These are phyloP conservation scores for Xiphophorus hellerii DNA, from an alignment of 2,113 vertebrate genomes.

Conservation along the genomic window DNA sequence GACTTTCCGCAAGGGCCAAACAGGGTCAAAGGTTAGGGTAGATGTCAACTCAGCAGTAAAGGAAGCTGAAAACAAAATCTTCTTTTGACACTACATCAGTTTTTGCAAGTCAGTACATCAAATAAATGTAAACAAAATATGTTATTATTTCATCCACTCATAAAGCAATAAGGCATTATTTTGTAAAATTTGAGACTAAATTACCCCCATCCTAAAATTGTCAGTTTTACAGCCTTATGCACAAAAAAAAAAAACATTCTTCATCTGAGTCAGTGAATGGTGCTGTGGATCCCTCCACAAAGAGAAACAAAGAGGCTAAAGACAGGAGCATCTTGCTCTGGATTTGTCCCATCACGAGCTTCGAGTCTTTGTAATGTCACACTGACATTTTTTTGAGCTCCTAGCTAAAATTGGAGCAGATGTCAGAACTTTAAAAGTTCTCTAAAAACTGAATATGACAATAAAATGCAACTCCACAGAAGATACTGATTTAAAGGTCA, in stretches of 20 bases:
- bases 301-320: too few species aligned
- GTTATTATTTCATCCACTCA: background rate
- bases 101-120: background rate
- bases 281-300: too few species aligned
- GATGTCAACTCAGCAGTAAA: background rate
- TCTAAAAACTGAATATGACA: conserved; percentile 20
- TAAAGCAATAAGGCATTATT: background rate
- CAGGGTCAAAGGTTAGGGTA: background rate
- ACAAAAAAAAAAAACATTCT: background rate
- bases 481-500: conserved; percentile 31
- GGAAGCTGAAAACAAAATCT: background rate
- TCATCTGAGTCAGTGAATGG: background rate
- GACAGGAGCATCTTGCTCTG: background rate
- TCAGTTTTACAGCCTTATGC: background rate
- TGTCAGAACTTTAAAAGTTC: conserved; percentile 6
- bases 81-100: background rate
- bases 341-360: background rate
- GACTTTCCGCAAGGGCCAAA: background rate
- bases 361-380: conserved; percentile 12
- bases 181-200: background rate
- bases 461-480: conserved; percentile 14
- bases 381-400: background rate
- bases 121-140: background rate
- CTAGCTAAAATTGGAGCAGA: background rate
- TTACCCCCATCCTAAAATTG: background rate